Evolutionary conservation across 2,113 vertebrate species (phyloP), one percentile per base, ranked within the genome.

Genomic region (Dendrocopos noguchii): DNA sequence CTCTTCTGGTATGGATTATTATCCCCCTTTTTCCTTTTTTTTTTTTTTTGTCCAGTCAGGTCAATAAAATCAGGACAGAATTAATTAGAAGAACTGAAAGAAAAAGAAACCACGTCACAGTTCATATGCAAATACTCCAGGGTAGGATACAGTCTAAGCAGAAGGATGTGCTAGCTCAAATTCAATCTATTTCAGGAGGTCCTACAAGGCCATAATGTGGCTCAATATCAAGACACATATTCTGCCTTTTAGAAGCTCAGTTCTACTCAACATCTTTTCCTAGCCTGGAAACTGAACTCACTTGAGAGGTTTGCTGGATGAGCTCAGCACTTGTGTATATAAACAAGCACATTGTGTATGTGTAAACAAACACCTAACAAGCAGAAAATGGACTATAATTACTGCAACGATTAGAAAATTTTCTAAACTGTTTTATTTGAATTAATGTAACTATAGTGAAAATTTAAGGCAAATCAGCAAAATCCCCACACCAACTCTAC

Each of bases 101-200:
- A 52, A 67, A 34, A 80, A 91, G 73, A 91, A 91, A 87, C 82
- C 64, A 83, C 79, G 70, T 87, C 50, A 55, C 33, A 71, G 28
- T 71, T 95, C 42, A 67, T 80, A 87, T 2, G 1, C 29, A 82
- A 80, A 80, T 93, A 64, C 21, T 92, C 12, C 53, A 46, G 27
- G 71, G 74, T 75, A 70, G 53, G 57, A 83, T 87, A 80, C 9
- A 56, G 55, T 33, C 42, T 70, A 87, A 87, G 56, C 60, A 85
- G 60, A 90, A 90, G 42, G 76, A 12, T 95, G 76, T 90, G 57
- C 42, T 74, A 88, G 36, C 79, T 90, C 72, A 94, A 92, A 82
- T 72, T 84, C 42, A 72, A 29, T 63, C 64, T 67, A 42, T 31
- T 95, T 83, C 46, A 74, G 46, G 56, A 89, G 60, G 55, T 42